A percentile compares a stretch with the other conserved stretches of the same genome.
Conservation (phyloP, 2,797 vertebrate species). For the Acrossocheilus fasciatus region DNA sequence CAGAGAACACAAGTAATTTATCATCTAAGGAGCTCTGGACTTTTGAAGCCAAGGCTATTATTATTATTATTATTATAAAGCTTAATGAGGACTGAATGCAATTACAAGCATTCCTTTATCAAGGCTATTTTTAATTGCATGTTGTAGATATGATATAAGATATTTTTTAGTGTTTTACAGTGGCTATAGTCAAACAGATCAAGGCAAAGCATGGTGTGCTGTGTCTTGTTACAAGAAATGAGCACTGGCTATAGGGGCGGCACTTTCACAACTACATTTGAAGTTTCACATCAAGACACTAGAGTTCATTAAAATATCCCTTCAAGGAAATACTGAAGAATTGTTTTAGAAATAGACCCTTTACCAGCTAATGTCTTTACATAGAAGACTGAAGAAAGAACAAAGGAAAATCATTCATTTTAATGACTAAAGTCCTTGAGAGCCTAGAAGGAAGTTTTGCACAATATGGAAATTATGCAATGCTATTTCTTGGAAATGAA, state of each 20-base stretch:
- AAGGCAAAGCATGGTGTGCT: background rate
- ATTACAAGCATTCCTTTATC: background rate
- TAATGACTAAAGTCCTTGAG: background rate
- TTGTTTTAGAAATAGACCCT: background rate
- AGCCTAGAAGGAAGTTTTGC: background rate
- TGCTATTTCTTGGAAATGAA: conserved; percentile 5
- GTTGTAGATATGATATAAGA: background rate
- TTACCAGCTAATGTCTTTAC: background rate
- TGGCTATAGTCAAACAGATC: background rate
- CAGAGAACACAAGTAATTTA: background rate
- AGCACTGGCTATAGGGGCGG: background rate
- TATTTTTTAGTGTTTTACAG: background rate
- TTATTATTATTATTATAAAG: conserved; percentile 15
- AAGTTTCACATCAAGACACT: background rate
- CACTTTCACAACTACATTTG: background rate
- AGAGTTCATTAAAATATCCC: background rate
- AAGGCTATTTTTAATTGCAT: background rate
- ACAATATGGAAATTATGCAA: background rate
- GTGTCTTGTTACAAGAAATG: conserved; percentile 1
- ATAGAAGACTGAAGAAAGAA: background rate
- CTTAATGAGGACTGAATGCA: background rate
- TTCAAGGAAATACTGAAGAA: background rate
- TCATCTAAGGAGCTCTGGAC: conserved; percentile 17
- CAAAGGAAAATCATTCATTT: background rate
- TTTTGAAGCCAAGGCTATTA: background rate